Evolutionary conservation across 2,113 vertebrate species (phyloP).

Genomic region (Toxostoma redivivum): DNA sequence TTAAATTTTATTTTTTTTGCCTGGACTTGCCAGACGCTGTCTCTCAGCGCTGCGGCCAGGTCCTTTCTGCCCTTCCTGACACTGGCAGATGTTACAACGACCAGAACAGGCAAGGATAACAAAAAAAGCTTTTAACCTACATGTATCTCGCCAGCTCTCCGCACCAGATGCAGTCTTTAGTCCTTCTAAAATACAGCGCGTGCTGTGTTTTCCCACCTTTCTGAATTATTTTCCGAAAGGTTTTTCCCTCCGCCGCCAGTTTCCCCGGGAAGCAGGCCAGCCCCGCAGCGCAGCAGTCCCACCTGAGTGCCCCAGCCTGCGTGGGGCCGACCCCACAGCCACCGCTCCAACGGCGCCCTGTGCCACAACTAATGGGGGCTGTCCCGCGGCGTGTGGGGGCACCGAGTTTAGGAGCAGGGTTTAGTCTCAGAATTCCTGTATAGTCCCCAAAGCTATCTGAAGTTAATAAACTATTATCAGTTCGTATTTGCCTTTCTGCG

Average conservation of each 20-base stretch:
- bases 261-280: background rate
- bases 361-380: rapidly evolving
- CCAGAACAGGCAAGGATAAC: rapidly evolving
- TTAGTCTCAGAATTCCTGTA: background rate
- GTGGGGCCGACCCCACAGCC: rapidly evolving
- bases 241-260: rapidly evolving
- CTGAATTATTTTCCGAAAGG: background rate
- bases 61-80: background rate
- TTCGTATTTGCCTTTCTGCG: background rate
- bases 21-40: rapidly evolving
- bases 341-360: rapidly evolving
- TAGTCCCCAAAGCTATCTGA: too few species aligned
- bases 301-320: rapidly evolving
- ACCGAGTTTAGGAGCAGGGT: background rate
- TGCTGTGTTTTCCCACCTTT: background rate
- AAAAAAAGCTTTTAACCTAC: rapidly evolving
- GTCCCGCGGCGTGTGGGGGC: background rate
- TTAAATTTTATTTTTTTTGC: background rate
- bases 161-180: too few species aligned
- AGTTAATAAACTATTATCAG: background rate
- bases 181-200: background rate
- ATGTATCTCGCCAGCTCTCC: rapidly evolving
- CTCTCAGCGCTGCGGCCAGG: rapidly evolving
- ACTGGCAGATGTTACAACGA: background rate
- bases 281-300: rapidly evolving